A percentile compares a stretch with the other conserved stretches of the same genome.
These are phyloP conservation scores for Ciconia maguari DNA, from an alignment of 2,113 vertebrate genomes.

Conservation along the genomic window DNA sequence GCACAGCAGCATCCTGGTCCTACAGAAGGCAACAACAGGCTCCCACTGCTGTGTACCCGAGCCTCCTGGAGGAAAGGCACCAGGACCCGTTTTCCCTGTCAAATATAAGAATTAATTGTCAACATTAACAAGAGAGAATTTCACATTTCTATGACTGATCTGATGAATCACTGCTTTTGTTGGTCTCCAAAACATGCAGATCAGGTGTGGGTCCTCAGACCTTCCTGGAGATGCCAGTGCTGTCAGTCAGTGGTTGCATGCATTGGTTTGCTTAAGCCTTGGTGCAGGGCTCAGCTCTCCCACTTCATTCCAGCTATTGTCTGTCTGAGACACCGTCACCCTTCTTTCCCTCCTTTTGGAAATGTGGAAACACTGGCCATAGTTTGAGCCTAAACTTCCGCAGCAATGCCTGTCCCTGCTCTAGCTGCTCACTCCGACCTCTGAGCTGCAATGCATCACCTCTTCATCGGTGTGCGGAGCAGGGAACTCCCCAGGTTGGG, in stretches of 20 bases:
- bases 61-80: background rate
- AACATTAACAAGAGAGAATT: background rate
- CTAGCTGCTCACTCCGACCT: background rate
- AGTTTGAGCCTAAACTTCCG: background rate
- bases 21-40: background rate
- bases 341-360: background rate
- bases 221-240: background rate
- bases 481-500: background rate
- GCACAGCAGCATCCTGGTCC: background rate
- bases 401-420: background rate
- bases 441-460: background rate
- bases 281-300: background rate
- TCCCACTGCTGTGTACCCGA: background rate
- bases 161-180: background rate
- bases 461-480: background rate
- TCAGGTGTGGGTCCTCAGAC: background rate
- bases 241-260: background rate
- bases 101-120: background rate
- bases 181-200: background rate
- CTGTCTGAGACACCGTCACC: background rate
- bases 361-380: background rate
- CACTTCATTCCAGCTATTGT: background rate
- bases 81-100: background rate
- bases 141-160: background rate
- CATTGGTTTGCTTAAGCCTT: background rate